Base-by-base conservation (phyloP, 2,113 vertebrate species). In the Formicarius rufipectus region DNA sequence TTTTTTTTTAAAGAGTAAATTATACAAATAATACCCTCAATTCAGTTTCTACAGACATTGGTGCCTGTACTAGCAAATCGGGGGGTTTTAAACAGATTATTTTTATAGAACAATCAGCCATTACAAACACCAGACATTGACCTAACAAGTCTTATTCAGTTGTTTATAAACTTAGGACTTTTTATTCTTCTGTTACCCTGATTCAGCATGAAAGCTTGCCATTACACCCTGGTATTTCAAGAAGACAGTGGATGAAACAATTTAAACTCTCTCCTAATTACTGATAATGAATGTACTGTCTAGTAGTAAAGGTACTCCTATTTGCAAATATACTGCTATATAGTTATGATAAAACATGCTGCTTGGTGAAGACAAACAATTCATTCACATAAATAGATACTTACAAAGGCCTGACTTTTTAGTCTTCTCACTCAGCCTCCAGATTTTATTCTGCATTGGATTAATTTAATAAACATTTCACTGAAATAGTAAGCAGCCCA, bases 51-150 rank as follows among this genome's bases (percentile, higher is more conserved):
- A 40, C 20, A 39, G 5, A n/a, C 53, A 67, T 25, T 33, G 14
- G 13, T 27, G 14, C 16, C 0, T 3, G 12, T 14, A 89, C 39
- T 44, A 23, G 52, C 42, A 84, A 30, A 11, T 0, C 3, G 17
- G 42, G 37, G 1, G 0, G 1, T 53, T 85, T 84, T 69, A 42
- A 74, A 74, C 12, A 60, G 6, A 59, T 64, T 33, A 3, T 14
- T 66, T 91, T 47, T 62, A 56, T 12, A 49, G 21, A 75, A n/a
- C 23, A 75, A 83, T 47, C 37, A 84, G 14, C 44, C 23, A 19
- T 23, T 64, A 56, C 35, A n/a, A 90, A 74, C 25, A 69, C 4
- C 8, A 80, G 20, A 39, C 8, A 49, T 83, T 35, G 67, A 24
- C 22, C 39, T 93, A 67, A 72, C 6, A 67, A 76, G 21, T 45